phyloP scores from a whole-genome alignment of 2,113 vertebrate genomes.

The Columba livia region DNA sequence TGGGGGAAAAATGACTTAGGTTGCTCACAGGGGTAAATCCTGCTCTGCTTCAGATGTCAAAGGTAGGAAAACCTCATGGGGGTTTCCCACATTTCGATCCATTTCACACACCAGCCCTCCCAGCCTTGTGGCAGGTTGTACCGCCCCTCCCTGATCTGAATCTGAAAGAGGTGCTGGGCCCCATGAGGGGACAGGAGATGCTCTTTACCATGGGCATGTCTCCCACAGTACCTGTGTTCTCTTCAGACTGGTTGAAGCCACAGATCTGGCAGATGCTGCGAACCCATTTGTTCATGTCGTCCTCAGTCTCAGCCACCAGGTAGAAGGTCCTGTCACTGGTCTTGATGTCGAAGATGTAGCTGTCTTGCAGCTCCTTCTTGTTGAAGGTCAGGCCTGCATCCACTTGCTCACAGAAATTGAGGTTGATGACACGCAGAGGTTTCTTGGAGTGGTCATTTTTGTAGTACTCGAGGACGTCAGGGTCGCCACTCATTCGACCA shows the following conservation, averaged over 20 bases:
- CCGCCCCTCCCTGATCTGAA: neutral
- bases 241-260: constrained; percentile 97
- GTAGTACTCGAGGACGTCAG: constrained; percentile 97
- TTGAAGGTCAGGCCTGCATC: constrained; percentile 96
- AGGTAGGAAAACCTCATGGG: neutral
- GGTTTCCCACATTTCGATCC: neutral
- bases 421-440: constrained; percentile 93
- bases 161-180: neutral
- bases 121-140: neutral
- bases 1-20: neutral
- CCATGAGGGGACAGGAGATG: neutral
- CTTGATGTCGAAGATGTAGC: constrained; percentile 98
- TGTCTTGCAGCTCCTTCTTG: constrained; percentile 97
- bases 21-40: neutral
- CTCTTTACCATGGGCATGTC: neutral
- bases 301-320: constrained; percentile 95
- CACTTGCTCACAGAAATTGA: constrained; percentile 97
- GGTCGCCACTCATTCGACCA: constrained; percentile 96
- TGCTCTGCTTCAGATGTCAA: neutral
- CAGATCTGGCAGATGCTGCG: constrained; percentile 98
- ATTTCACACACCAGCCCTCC: neutral
- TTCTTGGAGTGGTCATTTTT: constrained; percentile 98
- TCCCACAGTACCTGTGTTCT: constrained; percentile 82
- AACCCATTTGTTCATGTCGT: constrained; percentile 99
- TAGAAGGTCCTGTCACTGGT: constrained; percentile 97